phyloP scores from a whole-genome alignment of 1,140 invertebrate genomes.

The Drosophila lacteicornis region DNA sequence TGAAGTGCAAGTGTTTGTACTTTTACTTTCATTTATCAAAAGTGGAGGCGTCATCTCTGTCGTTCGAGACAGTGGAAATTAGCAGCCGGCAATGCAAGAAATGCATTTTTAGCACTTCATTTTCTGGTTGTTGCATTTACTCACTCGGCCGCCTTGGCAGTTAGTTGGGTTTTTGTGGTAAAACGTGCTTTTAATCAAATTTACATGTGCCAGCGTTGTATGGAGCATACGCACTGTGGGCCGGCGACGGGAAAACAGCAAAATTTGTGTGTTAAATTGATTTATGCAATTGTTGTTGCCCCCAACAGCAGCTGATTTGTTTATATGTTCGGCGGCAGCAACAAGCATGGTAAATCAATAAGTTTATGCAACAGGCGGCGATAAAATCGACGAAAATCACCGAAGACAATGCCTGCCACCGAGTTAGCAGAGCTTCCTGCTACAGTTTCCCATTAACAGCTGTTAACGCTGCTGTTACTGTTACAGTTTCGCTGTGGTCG shows the following conservation, averaged over 20 bases:
- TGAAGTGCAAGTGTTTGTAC: constrained; percentile 75
- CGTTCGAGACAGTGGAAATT: constrained; percentile 62
- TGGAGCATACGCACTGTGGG: constrained; percentile 71
- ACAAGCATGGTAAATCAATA: constrained; percentile 71
- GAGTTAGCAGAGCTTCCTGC: constrained; percentile 63
- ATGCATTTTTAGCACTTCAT: constrained; percentile 73
- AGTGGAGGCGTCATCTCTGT: constrained; percentile 73
- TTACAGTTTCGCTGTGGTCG: constrained; percentile 11
- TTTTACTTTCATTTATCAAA: constrained; percentile 83
- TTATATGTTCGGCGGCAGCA: constrained; percentile 72
- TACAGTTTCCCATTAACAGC: constrained; percentile 11
- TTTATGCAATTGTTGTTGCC: constrained; percentile 81
- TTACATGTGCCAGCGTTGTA: constrained; percentile 66
- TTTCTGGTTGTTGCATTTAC: constrained; percentile 39
- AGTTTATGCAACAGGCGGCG: constrained; percentile 75
- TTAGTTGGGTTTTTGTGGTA: constrained; percentile 50
- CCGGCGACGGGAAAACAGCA: constrained; percentile 43
- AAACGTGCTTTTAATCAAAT: constrained; percentile 83
- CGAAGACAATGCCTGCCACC: constrained; percentile 60
- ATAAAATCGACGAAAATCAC: constrained; percentile 72
- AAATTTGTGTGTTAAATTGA: constrained; percentile 71
- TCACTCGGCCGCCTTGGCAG: constrained; percentile 7
- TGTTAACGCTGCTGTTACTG: background rate
- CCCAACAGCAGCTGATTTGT: constrained; percentile 75
- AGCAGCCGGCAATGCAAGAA: constrained; percentile 55